A percentile compares a stretch with the other conserved stretches of the same genome.
Conservation (phyloP, 92 coral and sea anemone species). For the Siderastrea siderea region DNA sequence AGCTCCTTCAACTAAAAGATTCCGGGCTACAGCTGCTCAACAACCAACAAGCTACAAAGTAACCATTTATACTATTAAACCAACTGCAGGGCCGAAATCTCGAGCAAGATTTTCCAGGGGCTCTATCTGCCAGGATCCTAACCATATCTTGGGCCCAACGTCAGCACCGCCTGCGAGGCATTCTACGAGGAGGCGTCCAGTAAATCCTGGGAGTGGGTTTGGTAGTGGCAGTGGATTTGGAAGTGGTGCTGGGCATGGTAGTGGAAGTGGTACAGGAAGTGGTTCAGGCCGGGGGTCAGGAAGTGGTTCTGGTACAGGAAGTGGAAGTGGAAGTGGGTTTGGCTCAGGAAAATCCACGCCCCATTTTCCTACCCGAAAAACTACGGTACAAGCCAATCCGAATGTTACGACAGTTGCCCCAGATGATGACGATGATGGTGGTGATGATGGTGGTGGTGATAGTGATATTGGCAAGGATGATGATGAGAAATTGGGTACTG, state of each 20-base stretch:
- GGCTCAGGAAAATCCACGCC: neutral
- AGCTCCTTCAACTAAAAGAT: neutral
- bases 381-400: neutral
- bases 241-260: neutral
- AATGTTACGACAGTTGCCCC: slow-evolving; percentile 1
- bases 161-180: neutral
- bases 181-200: neutral
- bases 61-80: neutral
- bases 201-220: neutral
- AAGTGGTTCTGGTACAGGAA: slow-evolving; percentile 20
- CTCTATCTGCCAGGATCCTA: slow-evolving; percentile 18
- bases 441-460: neutral
- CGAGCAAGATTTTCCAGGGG: slow-evolving; percentile 16
- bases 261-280: neutral
- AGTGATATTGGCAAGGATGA: neutral
- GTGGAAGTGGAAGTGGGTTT: neutral
- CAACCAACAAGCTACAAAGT: neutral
- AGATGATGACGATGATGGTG: neutral
- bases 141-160: neutral
- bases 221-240: neutral
- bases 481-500: neutral
- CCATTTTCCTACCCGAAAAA: neutral
- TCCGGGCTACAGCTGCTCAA: neutral
- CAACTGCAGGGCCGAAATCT: neutral
- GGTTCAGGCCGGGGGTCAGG: slow-evolving; percentile 12